Base-by-base conservation (phyloP, 2,113 vertebrate genomes). In the Pheucticus melanocephalus region DNA sequence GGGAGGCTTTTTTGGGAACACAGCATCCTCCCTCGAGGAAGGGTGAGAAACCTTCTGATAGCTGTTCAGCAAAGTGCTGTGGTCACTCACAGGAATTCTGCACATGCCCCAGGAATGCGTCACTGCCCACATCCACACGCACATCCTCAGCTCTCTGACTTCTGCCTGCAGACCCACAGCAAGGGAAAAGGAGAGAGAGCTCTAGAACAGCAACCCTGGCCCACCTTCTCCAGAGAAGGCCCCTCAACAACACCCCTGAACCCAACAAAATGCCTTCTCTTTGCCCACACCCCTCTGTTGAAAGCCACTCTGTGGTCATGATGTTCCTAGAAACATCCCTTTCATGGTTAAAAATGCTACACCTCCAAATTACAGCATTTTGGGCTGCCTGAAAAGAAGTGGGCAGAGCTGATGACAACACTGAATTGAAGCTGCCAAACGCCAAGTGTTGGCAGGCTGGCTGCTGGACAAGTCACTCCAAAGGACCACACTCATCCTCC, bases 171-270 rank as follows among this genome's bases (percentile, higher is more conserved):
- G 56, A 39, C 71, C 61, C 39, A 2, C 30, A 39, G 33, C 9
- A 5, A 11, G 23, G 12, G 37, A 87, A 42, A 7, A 27, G 61
- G 17, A 63, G n/a, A 18, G 5, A 1, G 9, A 81, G 59, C 66
- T 35, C 61, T 4, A 7, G 11, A 0, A 28, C 12, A 64, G 78
- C 50, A 76, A 27, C 10, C 19, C 40, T 9, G 22, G 28, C 28
- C 23, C 63, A 60, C n/a, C 12, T 14, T 42, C 57, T 37, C 40
- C 15, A 11, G 37, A 88, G 30, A 60, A 39, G 50, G 4, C 11
- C 59, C 39, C 44, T 75, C 40, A 27, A 9, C 0, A 47, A 54
- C 0, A 0, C 33, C 16, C 45, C 8, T 0, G 5, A 77, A 24
- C 23, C 33, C 56, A 94, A 69, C 2, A 7, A 61, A 72, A 63